Conservation (phyloP, 1,140 invertebrate genomes). For the Ceratina australensis region DNA sequence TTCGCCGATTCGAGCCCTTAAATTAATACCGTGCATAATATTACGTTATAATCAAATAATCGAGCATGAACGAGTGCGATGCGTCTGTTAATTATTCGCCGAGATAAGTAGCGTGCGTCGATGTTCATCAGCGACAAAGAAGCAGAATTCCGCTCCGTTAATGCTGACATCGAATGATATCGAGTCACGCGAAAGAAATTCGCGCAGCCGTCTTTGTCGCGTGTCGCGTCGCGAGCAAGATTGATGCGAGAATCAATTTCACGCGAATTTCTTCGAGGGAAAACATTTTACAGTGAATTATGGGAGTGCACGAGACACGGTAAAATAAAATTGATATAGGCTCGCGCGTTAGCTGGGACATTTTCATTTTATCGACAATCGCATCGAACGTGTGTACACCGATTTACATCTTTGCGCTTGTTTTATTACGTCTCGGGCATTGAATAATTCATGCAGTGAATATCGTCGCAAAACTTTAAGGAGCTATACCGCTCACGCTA, state of each 20-base stretch:
- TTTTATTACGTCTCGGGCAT: neutral
- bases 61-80: no score
- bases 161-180: neutral
- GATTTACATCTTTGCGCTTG: neutral
- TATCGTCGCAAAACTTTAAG: conserved; percentile 5
- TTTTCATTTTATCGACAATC: neutral
- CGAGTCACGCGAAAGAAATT: neutral
- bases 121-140: neutral
- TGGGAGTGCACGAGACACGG: neutral
- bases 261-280: neutral
- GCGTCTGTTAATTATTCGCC: no score
- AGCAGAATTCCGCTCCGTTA: neutral
- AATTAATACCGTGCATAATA: no score
- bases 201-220: neutral
- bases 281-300: neutral
- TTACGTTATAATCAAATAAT: no score
- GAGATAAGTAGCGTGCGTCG: no score
- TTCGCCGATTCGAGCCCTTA: no score
- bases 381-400: neutral
- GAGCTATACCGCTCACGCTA: no score
- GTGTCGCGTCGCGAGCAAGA: conserved; percentile 1
- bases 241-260: conserved; percentile 36
- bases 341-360: neutral
- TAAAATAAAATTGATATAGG: conserved; percentile 23
- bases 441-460: conserved; percentile 8